Base-by-base conservation (phyloP, 2,888 invertebrate species). In the Biston stratarius region DNA sequence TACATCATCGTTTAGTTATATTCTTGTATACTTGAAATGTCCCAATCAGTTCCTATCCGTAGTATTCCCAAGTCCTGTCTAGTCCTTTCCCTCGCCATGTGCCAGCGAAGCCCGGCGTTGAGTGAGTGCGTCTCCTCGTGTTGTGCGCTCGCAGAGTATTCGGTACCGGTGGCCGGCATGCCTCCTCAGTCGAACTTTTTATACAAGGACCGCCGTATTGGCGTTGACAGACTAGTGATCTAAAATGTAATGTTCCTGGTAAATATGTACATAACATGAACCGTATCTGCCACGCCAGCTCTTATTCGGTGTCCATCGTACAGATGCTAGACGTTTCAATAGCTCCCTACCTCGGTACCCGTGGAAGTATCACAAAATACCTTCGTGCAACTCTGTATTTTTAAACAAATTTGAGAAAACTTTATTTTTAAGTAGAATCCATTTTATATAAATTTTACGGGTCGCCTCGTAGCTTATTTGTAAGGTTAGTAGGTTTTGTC, bases 401-500 rank as follows among this genome's bases (percentile, higher is more conserved):
- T 81, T 77, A 74, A 73, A 81, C 74, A 80, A 78, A 82, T 84
- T 86, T 86, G 78, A 80, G 79, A 86, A 24, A 82, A 80, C 76
- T 83, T 85, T 86, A 85, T 86, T 86, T 87, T 83, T 90, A 90
- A 89, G 89, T 86, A 86, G 86, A 90, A 90, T 84, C 85, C 86
- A 81, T 87, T 87, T 85, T 84, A 77, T 84, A 85, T 81, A 77
- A 83, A 84, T 77, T 76, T 86, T 88, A 88, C 88, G 90, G 90
- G 87, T 90, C 83, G 82, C 79, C 85, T 90, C 88, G 87, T 90
- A 87, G 85, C 89, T 90, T 91, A 89, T 89, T 90, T 92, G 89
- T 94, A 94, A 92, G 91, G 88, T 86, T 90, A 91, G 89, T 90
- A 91, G 89, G 89, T 88, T 89, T 76, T 90, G 88, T 89, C 82